Base-by-base conservation (phyloP, 1,140 invertebrate species). In the Stegodyphus dumicola region DNA sequence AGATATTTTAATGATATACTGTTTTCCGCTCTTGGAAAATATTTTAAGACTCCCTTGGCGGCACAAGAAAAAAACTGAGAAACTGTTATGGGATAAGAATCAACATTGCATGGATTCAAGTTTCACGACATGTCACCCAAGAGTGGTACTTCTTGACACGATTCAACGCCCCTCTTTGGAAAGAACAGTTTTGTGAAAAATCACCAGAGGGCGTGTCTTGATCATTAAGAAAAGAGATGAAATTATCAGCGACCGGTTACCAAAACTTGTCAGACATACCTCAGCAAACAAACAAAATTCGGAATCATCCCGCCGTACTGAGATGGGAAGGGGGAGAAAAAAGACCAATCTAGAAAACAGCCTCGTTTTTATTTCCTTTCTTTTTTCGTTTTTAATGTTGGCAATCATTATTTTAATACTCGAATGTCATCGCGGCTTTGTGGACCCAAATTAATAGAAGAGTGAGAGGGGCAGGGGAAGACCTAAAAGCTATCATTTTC, bases 401-500 rank as follows among this genome's bases (percentile, higher is more conserved):
- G 17, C 56, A 79, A 79, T 79, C 66, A 79, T 70, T 79, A 79
- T 69, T 77, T 77, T 77, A 77, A 77, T 77, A 77, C 65, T 33
- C 17, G 77, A 79, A 79, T 79, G 77, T 79, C 77, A 79, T 54
- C 77, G 70, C 60, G 66, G 77, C 77, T 65, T 67, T 71, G 67
- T 13, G 48, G 67, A 73, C 78, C 56, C 53, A 73, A 81, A 81
- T 81, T 81, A 81, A 81, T 81, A 81, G 78, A 60, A 81, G 49
- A 53, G 67, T 73, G 78, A 73, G 78, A 67, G 10, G n/a, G n/a
- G 18, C 6, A n/a, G 10, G 65, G 7, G 33, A 33, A 33, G 33
- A 3, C 6, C 78, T 81, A 81, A 81, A 81, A 81, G 66, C 78
- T 81, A 81, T 81, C 78, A 81, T 81, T 81, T 81, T 81, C 78